Percentiles rank a stretch among this genome's conserved stretches.
Evolutionary conservation across 2,797 vertebrate genomes (phyloP).

Genomic region (Chaenodraco wilsoni): DNA sequence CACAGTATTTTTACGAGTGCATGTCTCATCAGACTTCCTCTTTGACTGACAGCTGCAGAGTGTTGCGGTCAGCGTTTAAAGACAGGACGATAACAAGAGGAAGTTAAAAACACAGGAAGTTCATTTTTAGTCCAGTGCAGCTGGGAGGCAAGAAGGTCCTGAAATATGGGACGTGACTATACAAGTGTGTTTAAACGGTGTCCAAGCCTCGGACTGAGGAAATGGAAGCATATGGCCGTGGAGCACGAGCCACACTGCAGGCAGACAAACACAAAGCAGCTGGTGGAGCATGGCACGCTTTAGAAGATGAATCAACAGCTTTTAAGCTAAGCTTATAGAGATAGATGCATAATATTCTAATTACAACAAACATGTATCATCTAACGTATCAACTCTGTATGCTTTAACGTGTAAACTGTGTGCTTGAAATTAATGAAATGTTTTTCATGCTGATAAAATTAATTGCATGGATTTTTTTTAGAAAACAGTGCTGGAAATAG

Average conservation of each 20-base stretch:
- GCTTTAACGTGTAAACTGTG: not conserved
- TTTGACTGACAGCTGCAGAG: conserved; percentile 26
- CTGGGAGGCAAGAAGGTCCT: not conserved
- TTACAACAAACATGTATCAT: not conserved
- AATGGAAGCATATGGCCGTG: conserved; percentile 34
- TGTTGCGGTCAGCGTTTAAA: not conserved
- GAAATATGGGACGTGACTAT: conserved; percentile 1
- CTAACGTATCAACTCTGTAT: not conserved
- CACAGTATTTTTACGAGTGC: conserved; percentile 8
- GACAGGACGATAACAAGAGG: conserved; percentile 37
- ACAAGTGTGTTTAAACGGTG: conserved; percentile 1
- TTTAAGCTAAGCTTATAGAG: conserved; percentile 23
- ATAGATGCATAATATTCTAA: conserved; percentile 1
- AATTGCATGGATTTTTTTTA: not conserved
- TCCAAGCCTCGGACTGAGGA: conserved; percentile 26
- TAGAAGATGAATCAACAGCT: conserved; percentile 33
- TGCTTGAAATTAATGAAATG: not conserved
- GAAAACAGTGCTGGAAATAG: not conserved
- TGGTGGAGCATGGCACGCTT: conserved; percentile 24
- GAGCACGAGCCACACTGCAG: conserved; percentile 31
- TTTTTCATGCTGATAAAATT: not conserved
- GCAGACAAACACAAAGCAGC: conserved; percentile 32
- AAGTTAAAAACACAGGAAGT: conserved; percentile 48
- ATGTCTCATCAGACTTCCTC: conserved; percentile 57
- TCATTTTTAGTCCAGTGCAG: conserved; percentile 34